phyloP scores from a whole-genome alignment of 2,113 vertebrate species.

The Narcine bancroftii region DNA sequence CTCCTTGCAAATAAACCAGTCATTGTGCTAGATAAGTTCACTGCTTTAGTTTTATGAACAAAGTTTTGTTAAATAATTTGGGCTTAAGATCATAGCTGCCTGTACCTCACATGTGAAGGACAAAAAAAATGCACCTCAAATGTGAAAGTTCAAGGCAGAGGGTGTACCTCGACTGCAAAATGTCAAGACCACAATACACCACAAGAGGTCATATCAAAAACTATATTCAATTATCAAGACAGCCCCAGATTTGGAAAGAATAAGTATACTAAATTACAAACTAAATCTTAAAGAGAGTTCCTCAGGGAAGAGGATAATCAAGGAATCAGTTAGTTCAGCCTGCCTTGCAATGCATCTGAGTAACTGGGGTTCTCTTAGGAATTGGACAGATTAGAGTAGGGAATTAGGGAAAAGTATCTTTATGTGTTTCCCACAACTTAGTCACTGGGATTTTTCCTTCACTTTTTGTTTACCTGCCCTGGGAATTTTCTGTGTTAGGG shows the following conservation, averaged over 20 bases:
- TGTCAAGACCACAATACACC: not conserved
- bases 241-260: not conserved
- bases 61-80: not conserved
- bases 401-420: not conserved
- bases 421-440: not conserved
- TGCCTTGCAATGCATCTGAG: not conserved
- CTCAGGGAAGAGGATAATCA: not conserved
- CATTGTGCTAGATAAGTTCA: not conserved
- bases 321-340: not conserved
- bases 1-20: not conserved
- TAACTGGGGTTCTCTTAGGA: not conserved
- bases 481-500: not conserved
- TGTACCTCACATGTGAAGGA: not conserved
- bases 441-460: not conserved
- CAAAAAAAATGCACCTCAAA: not conserved
- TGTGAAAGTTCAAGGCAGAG: not conserved
- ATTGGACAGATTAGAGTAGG: not conserved
- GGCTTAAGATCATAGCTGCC: too few species aligned
- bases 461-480: not conserved
- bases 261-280: not conserved
- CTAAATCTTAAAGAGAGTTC: not conserved
- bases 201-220: not conserved
- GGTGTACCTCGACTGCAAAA: not conserved
- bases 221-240: not conserved
- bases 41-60: not conserved